Evolutionary conservation across 2,797 vertebrate genomes (phyloP).

Genomic region (Pangasius macronema): DNA sequence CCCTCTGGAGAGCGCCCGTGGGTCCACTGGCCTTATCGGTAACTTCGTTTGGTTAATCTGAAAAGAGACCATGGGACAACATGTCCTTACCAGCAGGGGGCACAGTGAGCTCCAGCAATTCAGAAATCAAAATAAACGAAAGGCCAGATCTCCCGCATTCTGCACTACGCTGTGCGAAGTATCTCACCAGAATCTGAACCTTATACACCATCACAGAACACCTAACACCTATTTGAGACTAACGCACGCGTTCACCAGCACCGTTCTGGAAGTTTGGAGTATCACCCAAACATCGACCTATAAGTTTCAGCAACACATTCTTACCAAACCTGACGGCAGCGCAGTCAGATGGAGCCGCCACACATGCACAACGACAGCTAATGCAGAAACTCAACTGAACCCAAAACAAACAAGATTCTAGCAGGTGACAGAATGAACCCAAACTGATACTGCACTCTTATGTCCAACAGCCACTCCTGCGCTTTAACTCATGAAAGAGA

Average conservation of each 20-base stretch:
- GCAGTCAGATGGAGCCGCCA: slow-evolving; percentile 62
- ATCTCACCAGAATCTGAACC: not conserved
- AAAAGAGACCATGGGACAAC: slow-evolving; percentile 1
- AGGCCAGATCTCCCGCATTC: not conserved
- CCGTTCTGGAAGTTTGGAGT: not conserved
- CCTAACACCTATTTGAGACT: not conserved
- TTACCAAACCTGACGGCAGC: not conserved
- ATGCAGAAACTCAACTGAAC: slow-evolving; percentile 34
- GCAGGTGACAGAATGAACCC: not conserved
- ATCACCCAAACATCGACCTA: not conserved
- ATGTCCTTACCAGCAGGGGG: slow-evolving; percentile 71
- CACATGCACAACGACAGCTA: slow-evolving; percentile 20
- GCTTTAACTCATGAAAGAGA: not conserved
- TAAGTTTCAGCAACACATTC: not conserved
- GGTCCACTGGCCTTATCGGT: slow-evolving; percentile 82
- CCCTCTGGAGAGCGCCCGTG: slow-evolving; percentile 89
- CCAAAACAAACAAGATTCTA: not conserved
- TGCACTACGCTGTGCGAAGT: not conserved
- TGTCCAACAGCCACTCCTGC: not conserved
- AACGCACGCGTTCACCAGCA: not conserved
- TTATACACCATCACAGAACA: not conserved
- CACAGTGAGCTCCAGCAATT: slow-evolving; percentile 54
- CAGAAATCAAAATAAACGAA: not conserved
- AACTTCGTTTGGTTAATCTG: slow-evolving; percentile 95
- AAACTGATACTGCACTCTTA: not conserved